Percentiles rank a stretch among this genome's conserved stretches.
These are phyloP conservation scores for Bombus consobrinus DNA, from an alignment of 1,140 invertebrate genomes.

Conservation along the genomic window DNA sequence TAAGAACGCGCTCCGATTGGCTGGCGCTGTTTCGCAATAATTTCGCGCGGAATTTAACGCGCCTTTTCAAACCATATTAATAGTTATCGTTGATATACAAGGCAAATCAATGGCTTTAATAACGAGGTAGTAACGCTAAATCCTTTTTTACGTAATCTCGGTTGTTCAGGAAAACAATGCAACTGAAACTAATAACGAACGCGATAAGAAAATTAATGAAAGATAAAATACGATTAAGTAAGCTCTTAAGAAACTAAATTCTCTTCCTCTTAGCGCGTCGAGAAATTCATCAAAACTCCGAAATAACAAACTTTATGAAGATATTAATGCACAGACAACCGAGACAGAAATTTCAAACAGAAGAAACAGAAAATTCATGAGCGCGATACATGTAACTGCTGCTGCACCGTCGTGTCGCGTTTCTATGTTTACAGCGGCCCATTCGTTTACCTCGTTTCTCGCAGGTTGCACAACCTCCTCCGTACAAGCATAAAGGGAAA, in stretches of 20 bases:
- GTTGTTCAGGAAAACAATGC: neutral
- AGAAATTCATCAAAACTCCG: neutral
- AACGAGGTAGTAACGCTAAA: neutral
- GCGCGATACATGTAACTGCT: neutral
- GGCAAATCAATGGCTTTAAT: neutral
- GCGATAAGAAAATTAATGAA: neutral
- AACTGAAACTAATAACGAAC: neutral
- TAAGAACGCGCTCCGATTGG: neutral
- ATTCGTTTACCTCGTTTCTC: neutral
- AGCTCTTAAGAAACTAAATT: neutral
- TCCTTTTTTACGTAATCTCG: neutral
- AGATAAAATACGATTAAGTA: neutral
- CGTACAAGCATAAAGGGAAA: neutral
- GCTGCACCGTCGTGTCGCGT: neutral
- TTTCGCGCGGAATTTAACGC: constrained; percentile 11
- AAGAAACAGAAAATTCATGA: constrained; percentile 4
- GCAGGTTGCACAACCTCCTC: neutral
- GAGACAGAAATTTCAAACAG: neutral
- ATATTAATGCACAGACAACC: neutral
- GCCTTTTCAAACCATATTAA: rapidly evolving
- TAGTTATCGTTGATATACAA: neutral
- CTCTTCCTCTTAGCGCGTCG: neutral
- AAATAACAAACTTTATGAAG: neutral
- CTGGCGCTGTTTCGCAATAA: no score
- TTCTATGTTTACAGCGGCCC: neutral